Percentiles rank a stretch among this genome's conserved stretches.
Conservation (phyloP, 2,113 vertebrate genomes). For the Siniperca knerii region DNA sequence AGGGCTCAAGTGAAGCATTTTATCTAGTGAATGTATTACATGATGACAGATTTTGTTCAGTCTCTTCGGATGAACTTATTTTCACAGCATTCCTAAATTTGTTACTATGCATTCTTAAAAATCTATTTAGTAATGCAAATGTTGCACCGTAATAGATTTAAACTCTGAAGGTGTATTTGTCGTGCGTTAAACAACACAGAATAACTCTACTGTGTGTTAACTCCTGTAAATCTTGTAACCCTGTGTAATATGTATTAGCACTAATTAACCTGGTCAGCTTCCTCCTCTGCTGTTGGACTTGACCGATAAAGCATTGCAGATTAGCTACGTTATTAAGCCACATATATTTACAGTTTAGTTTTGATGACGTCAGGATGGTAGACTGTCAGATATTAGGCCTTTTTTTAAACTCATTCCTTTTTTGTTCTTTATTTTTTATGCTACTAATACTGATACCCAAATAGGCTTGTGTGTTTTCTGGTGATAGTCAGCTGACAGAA, state of each 20-base stretch:
- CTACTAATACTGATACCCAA: not conserved
- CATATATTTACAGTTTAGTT: not conserved
- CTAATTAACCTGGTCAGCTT: not conserved
- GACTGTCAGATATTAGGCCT: too few relatives aligned
- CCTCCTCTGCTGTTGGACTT: not conserved
- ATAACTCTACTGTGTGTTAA: not conserved
- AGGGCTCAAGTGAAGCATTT: not conserved
- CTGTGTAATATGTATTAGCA: not conserved
- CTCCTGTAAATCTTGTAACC: not conserved
- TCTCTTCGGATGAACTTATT: not conserved
- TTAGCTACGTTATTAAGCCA: not conserved
- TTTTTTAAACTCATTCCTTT: too few relatives aligned
- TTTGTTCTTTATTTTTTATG: not conserved
- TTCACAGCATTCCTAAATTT: not conserved
- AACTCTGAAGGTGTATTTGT: not conserved
- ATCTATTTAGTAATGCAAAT: not conserved
- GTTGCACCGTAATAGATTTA: not conserved
- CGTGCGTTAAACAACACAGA: not conserved
- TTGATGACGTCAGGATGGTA: not conserved
- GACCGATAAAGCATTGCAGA: not conserved
- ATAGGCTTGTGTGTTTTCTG: slow-evolving; percentile 2
- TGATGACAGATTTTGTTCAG: not conserved
- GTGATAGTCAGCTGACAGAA: slow-evolving; percentile 64
- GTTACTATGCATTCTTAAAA: not conserved
- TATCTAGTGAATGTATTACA: not conserved